Base-by-base conservation (phyloP, 2,888 invertebrate genomes). In the Agapetus fuscipes region DNA sequence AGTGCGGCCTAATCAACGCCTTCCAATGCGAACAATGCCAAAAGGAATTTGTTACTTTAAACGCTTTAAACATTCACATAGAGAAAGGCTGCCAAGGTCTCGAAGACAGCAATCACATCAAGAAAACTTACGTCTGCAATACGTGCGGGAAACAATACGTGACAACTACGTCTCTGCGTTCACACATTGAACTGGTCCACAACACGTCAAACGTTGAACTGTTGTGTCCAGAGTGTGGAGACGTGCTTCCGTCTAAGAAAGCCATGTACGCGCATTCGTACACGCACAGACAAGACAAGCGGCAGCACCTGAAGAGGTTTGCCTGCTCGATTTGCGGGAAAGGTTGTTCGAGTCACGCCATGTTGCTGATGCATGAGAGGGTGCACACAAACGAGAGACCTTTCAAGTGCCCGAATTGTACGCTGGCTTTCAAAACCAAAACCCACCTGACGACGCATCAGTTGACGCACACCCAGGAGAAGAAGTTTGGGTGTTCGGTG, bases 321-420 rank as follows among this genome's bases (percentile, higher is more conserved):
- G 64, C 64, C 45, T 70, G 70, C 41, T 52, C 51, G 2, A 56
- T 58, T n/a, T 70, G 70, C 35, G 60, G 63, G 0, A 70, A 70
- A 40, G 59, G 60, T 0, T 69, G 69, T 51, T 57, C 69, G 0
- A 69, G 68, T 39, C 67, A 67, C 43, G 70, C 70, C 0, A 68
- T 70, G 69, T 47, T 70, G 10, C 48, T 67, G 0, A 70, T 69
- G 69, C 70, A 70, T 50, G 70, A 69, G 46, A 46, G 70, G 17
- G 70, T 70, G 0, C 70, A 70, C 45, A 70, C 70, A 2, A 69
- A 70, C 42, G 70, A 70, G 32, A 51, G 70, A 5, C 70, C 70
- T 0, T 70, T 56, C 38, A 61, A 66, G 0, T 70, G 70, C 40
- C 63, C 63, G 27, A 54, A 67, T 0, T 70, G 70, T 44, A 56